A percentile compares a stretch with the other conserved stretches of the same genome.
phyloP scores from a whole-genome alignment of 1,140 invertebrate species.

The Nephila pilipes region DNA sequence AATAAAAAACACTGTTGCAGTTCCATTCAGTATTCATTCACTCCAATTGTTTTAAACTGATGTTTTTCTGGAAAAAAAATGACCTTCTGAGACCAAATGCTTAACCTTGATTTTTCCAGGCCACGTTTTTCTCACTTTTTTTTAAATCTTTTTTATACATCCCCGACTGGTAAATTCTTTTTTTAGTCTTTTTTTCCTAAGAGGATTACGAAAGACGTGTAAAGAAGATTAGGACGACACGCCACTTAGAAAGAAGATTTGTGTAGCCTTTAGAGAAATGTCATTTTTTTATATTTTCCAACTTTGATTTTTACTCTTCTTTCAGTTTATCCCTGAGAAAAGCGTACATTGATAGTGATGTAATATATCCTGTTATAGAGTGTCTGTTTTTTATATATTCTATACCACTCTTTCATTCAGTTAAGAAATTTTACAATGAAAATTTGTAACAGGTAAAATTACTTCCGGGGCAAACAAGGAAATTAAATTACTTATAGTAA shows the following conservation, averaged over 20 bases:
- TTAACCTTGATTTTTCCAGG: slow-evolving; percentile 7
- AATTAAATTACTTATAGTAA: no score
- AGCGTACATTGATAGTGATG: no score
- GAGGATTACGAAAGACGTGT: slow-evolving; percentile 54
- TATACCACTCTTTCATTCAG: no score
- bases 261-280: background rate
- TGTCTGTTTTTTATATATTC: no score
- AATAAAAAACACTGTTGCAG: background rate
- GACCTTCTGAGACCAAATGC: background rate
- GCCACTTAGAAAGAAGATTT: slow-evolving; percentile 48
- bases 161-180: background rate
- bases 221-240: slow-evolving; percentile 44
- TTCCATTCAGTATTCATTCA: background rate
- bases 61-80: background rate
- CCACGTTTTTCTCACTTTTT: background rate
- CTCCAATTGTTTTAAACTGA: slow-evolving; percentile 23
- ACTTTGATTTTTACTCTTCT: background rate
- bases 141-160: background rate
- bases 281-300: background rate
- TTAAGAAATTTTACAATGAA: no score
- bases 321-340: no score
- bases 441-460: no score
- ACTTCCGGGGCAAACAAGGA: no score
- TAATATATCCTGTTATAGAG: no score
- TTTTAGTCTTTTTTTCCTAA: slow-evolving; percentile 4